Evolutionary conservation across 2,113 vertebrate species (phyloP).

Genomic region (Ranitomeya imitator): DNA sequence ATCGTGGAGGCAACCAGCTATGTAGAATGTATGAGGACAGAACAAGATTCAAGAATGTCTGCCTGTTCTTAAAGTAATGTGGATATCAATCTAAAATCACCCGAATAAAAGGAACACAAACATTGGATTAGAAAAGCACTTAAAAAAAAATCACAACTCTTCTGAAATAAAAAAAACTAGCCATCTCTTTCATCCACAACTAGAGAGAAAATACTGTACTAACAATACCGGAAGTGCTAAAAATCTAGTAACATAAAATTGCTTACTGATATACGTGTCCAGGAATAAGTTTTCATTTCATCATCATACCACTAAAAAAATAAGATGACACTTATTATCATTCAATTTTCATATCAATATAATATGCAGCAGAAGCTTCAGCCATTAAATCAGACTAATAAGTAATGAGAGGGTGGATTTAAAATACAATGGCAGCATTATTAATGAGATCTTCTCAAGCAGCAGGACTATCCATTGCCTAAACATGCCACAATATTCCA

Average conservation of each 20-base stretch:
- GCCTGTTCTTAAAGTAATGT: not conserved
- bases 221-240: not conserved
- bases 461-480: constrained; percentile 16
- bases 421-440: constrained; percentile 23
- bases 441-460: constrained; percentile 36
- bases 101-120: not conserved
- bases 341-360: constrained; percentile 42
- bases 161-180: not conserved
- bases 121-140: not conserved
- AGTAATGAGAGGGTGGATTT: constrained; percentile 6
- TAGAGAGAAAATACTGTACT: not conserved
- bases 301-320: constrained; percentile 60
- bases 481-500: constrained; percentile 19
- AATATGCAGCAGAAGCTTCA: constrained; percentile 43
- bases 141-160: not conserved
- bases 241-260: constrained; percentile 54
- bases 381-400: constrained; percentile 21
- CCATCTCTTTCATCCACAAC: not conserved
- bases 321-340: constrained; percentile 58
- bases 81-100: not conserved
- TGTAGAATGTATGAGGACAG: not conserved
- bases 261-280: constrained; percentile 59
- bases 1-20: no score
- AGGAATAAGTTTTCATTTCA: constrained; percentile 59
- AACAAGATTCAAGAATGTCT: not conserved